Evolutionary conservation across 2,113 vertebrate genomes (phyloP), one percentile per base, ranked within the genome.

Genomic region (Takifugu flavidus): DNA sequence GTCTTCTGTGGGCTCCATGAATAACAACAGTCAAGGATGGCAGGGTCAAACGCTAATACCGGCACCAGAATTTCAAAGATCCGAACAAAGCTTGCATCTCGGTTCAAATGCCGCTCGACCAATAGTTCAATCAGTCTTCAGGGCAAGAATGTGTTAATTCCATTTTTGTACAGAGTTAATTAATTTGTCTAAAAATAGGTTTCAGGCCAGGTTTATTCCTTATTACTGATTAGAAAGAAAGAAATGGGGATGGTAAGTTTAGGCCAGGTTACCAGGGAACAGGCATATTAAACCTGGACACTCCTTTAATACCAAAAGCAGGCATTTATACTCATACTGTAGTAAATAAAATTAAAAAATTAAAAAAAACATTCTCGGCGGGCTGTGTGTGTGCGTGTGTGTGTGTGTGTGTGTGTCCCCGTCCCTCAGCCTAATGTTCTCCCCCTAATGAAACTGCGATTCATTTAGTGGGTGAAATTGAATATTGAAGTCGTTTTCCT

Each of bases 1-100:
- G 61, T 67, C 73, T 74, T 73, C 75, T 70, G 54, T 60, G 59
- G 75, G 78, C 79, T 68, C 84, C 66, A 75, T 70, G 74, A 74
- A 70, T 57, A 74, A 56, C 46, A 59, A 52, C 53, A 54, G 26
- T 6, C 28, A 56, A 69, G 34, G 62, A 58, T 26, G 44, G 67
- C 55, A 34, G 31, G 46, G 53, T 42, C 47, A n/a, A 73, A 65
- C 55, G 49, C 46, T 54, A 49, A 27, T 11, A 12, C 50, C 52
- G 62, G 26, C 66, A 49, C 58, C 28, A 57, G 45, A 55, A 55
- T 56, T 53, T 2, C 28, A n/a, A 10, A 2, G n/a, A 51, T 28
- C 11, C 26, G n/a, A 59, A 63, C 25, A 42, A 0, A 45, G 53
- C 34, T 8, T 53, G 42, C 6, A 47, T 59, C 47, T 39, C 26